Percentiles rank a stretch among this genome's conserved stretches.
Conservation (phyloP, 35 echinoderm and acorn worm genomes). For the Chiridota heheva region DNA sequence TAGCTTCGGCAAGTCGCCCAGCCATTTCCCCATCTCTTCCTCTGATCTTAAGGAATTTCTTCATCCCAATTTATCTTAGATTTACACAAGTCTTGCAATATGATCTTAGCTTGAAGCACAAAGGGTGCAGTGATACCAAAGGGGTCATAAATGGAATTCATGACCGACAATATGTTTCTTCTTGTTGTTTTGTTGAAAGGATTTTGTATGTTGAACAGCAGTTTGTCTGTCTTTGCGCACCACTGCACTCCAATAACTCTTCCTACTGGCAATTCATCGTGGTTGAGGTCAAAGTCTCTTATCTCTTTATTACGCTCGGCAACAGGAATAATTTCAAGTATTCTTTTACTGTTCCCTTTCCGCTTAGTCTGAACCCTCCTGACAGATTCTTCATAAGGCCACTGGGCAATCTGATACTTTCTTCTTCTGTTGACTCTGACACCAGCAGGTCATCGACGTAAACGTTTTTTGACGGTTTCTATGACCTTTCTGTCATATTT, state of each 20-base stretch:
- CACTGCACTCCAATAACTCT: slow-evolving; percentile 45
- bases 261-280: slow-evolving; percentile 30
- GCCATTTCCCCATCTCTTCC: slow-evolving; percentile 17
- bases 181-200: slow-evolving; percentile 32
- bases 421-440: neutral
- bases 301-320: slow-evolving; percentile 20
- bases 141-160: slow-evolving; percentile 53
- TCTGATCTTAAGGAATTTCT: neutral
- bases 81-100: slow-evolving; percentile 43
- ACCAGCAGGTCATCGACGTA: slow-evolving; percentile 45
- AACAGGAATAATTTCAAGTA: slow-evolving; percentile 22
- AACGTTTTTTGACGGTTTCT: slow-evolving; percentile 1
- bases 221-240: slow-evolving; percentile 36
- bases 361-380: slow-evolving; percentile 16
- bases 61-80: slow-evolving; percentile 64
- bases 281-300: slow-evolving; percentile 13
- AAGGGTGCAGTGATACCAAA: slow-evolving; percentile 21
- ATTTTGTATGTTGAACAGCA: neutral
- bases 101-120: slow-evolving; percentile 26
- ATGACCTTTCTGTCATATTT: neutral
- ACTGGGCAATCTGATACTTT: neutral
- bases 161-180: slow-evolving; percentile 30
- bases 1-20: slow-evolving; percentile 17
- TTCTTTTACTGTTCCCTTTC: neutral
- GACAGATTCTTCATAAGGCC: neutral